These are phyloP conservation scores for Hecatera dysodea DNA, from an alignment of 2,888 invertebrate species.

Conservation along the genomic window DNA sequence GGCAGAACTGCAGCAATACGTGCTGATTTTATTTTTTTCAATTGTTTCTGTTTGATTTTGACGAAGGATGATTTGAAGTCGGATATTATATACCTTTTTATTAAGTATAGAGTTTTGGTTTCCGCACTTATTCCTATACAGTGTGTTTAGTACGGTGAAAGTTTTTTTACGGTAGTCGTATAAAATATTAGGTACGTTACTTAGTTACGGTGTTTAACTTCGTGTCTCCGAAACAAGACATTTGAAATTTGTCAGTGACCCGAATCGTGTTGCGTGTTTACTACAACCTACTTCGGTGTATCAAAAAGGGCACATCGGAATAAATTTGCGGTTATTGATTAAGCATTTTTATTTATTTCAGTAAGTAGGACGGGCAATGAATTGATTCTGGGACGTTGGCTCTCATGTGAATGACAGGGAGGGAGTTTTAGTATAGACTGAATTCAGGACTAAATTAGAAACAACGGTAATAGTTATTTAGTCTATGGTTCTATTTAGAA, in stretches of 20 bases:
- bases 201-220: conserved; percentile 35
- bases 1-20: too few relatives aligned
- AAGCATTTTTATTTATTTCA: conserved; percentile 14
- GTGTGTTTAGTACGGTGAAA: conserved; percentile 20
- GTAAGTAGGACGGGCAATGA: neutral
- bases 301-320: conserved; percentile 35
- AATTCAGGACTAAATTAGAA: neutral
- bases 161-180: conserved; percentile 8
- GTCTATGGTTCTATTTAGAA: neutral
- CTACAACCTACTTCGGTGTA: conserved; percentile 35
- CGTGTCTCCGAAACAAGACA: conserved; percentile 45
- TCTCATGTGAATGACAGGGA: neutral
- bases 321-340: conserved; percentile 32
- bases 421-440: neutral
- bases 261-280: conserved; percentile 51
- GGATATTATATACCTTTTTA: too few relatives aligned
- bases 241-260: conserved; percentile 43
- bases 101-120: too few relatives aligned
- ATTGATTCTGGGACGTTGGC: neutral
- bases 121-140: neutral
- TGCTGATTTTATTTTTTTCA: neutral
- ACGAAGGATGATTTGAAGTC: too few relatives aligned
- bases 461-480: neutral
- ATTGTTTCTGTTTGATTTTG: too few relatives aligned
- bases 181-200: conserved; percentile 32